Percentiles rank a stretch among this genome's conserved stretches.
Evolutionary conservation across 2,113 vertebrate genomes (phyloP).

Genomic region (Puntigrus tetrazona): DNA sequence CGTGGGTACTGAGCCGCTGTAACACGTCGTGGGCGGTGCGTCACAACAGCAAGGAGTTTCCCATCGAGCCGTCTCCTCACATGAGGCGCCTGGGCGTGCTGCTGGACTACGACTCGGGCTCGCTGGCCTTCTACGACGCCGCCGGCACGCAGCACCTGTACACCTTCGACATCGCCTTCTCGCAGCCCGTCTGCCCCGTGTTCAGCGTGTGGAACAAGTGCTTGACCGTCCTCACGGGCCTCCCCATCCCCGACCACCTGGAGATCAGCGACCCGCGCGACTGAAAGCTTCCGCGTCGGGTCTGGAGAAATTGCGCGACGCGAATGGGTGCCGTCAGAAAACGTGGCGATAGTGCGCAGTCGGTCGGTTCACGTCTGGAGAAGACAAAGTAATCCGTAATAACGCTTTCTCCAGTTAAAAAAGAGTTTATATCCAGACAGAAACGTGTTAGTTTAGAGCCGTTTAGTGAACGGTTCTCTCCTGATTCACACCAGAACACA

Average conservation of each 20-base stretch:
- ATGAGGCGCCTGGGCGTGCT: slow-evolving; percentile 89
- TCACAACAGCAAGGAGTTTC: slow-evolving; percentile 93
- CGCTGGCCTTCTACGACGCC: slow-evolving; percentile 93
- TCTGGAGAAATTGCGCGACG: background rate
- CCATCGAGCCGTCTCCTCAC: slow-evolving; percentile 90
- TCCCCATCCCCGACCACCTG: slow-evolving; percentile 95
- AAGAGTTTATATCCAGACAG: no score
- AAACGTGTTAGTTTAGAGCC: no score
- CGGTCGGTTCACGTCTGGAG: no score
- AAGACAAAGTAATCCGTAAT: no score
- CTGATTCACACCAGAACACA: no score
- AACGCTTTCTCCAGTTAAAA: no score
- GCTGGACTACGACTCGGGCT: slow-evolving; percentile 94
- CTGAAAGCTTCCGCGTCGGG: slow-evolving; percentile 62
- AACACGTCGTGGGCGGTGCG: slow-evolving; percentile 93
- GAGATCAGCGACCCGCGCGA: slow-evolving; percentile 87
- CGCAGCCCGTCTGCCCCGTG: slow-evolving; percentile 93
- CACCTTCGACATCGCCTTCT: slow-evolving; percentile 90
- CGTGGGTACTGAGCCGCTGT: slow-evolving; percentile 95
- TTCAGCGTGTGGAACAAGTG: slow-evolving; percentile 98
- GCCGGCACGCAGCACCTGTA: slow-evolving; percentile 92
- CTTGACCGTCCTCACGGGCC: slow-evolving; percentile 93
- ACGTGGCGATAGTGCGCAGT: no score
- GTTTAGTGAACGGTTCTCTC: no score
- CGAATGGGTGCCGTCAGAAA: no score